Evolutionary conservation across 2,797 vertebrate species (phyloP).

Genomic region (Sebastes melanostomus): DNA sequence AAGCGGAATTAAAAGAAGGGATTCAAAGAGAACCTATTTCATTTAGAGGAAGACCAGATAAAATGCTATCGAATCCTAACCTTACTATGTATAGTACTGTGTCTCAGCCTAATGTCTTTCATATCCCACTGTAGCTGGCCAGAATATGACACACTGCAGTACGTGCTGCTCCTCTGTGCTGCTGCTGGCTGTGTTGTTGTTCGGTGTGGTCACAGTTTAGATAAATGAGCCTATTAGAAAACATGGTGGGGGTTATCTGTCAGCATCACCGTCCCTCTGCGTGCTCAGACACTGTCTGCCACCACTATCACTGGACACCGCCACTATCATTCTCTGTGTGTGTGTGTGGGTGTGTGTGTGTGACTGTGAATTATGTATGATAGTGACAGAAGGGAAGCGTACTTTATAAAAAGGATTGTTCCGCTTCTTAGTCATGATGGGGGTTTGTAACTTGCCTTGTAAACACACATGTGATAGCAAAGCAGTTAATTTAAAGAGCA

Average conservation of each 20-base stretch:
- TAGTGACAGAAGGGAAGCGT: slow-evolving; percentile 22
- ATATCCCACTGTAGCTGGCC: neutral
- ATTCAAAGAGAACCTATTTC: neutral
- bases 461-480: slow-evolving; percentile 19
- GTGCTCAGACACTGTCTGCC: slow-evolving; percentile 58
- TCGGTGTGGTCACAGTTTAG: slow-evolving; percentile 67
- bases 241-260: slow-evolving; percentile 72
- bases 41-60: neutral
- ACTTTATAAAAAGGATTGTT: slow-evolving; percentile 16
- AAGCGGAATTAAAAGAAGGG: neutral
- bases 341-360: slow-evolving; percentile 1
- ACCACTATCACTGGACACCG: slow-evolving; percentile 50
- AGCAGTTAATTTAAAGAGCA: neutral
- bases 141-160: slow-evolving; percentile 13
- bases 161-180: neutral
- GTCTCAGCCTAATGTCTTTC: neutral
- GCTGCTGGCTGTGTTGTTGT: slow-evolving; percentile 36
- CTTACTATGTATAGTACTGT: neutral
- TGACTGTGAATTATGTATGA: slow-evolving; percentile 56
- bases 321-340: slow-evolving; percentile 11
- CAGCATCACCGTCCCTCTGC: slow-evolving; percentile 56
- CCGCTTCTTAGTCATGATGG: neutral
- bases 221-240: slow-evolving; percentile 80
- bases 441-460: slow-evolving; percentile 5
- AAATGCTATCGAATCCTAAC: neutral